phyloP scores from a whole-genome alignment of 1,140 invertebrate genomes.

The Tetramorium alpestre region DNA sequence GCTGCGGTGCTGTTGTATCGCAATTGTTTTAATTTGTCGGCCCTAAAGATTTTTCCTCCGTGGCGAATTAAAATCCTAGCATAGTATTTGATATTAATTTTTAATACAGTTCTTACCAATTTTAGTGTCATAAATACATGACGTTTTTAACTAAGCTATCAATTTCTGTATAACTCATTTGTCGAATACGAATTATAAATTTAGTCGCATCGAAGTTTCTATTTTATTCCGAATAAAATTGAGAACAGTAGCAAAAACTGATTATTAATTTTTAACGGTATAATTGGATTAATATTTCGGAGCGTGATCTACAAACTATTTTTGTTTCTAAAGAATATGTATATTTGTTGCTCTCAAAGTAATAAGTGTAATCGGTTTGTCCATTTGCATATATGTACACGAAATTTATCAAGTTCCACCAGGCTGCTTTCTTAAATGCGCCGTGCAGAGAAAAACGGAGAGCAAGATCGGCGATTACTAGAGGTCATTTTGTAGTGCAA shows the following conservation, averaged over 20 bases:
- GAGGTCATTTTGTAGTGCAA: neutral
- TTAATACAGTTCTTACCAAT: neutral
- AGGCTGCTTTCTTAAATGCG: neutral
- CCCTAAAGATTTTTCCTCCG: neutral
- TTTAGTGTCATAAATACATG: neutral
- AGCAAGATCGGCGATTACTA: slow-evolving; percentile 43
- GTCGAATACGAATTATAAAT: neutral
- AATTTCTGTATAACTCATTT: neutral
- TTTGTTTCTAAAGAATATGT: neutral
- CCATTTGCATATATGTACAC: slow-evolving; percentile 7
- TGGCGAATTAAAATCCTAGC: neutral
- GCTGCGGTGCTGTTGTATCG: neutral
- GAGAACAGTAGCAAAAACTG: neutral
- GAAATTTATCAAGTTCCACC: slow-evolving; percentile 42
- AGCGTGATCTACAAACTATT: neutral
- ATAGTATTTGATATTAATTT: neutral
- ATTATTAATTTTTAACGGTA: neutral
- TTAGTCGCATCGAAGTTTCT: neutral
- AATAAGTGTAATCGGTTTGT: slow-evolving; percentile 13
- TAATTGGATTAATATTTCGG: neutral
- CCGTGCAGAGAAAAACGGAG: neutral
- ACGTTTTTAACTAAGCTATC: neutral
- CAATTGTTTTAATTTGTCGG: neutral
- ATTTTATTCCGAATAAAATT: neutral
- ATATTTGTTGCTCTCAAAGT: neutral